Conservation (phyloP, 1,140 invertebrate genomes). For the Sipha flava region DNA sequence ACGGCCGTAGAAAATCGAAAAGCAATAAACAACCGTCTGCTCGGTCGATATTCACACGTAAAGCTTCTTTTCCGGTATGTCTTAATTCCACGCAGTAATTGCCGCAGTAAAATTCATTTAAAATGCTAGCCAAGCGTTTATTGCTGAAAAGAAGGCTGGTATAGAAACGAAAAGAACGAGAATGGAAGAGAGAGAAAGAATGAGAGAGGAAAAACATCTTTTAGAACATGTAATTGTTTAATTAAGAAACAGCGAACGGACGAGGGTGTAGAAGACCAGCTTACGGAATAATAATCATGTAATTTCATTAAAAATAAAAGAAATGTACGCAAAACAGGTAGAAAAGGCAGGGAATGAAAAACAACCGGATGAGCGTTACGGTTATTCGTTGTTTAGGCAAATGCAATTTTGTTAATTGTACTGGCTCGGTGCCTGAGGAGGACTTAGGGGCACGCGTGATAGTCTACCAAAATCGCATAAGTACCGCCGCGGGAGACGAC, state of each 20-base stretch:
- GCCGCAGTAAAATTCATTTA: no score
- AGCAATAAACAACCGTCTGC: no score
- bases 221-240: conserved; percentile 14
- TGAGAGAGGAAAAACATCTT: background rate
- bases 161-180: no score
- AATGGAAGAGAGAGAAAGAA: no score
- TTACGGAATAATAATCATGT: conserved; percentile 12
- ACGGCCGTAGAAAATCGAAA: no score
- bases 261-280: background rate
- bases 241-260: background rate
- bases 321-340: no score
- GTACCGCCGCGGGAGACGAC: background rate
- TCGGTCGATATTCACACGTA: no score
- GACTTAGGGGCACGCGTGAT: background rate
- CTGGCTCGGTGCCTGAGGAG: background rate
- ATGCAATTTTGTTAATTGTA: conserved; percentile 24
- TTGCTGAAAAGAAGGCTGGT: no score
- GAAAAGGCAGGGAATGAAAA: background rate
- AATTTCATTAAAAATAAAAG: background rate
- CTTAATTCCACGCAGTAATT: no score
- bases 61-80: no score
- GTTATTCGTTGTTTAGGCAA: background rate
- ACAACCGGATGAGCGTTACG: background rate
- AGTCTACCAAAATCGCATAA: no score
- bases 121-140: no score